Evolutionary conservation across 2,113 vertebrate species (phyloP), one percentile per base, ranked within the genome.

Genomic region (Semicossyphus pulcher): DNA sequence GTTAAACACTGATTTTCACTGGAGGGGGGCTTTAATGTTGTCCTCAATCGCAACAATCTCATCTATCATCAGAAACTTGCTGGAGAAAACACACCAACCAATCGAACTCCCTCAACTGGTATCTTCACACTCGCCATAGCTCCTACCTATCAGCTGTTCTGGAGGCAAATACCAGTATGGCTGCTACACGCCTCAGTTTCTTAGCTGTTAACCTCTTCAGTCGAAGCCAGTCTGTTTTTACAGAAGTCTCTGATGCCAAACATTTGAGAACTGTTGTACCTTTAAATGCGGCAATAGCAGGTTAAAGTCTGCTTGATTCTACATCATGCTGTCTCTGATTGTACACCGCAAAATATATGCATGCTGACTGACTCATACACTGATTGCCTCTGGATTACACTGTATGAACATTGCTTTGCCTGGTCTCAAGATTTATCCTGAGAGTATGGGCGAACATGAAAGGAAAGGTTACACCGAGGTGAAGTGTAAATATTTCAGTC

Each of bases 351-450:
- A 62, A 29, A n/a, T n/a, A n/a, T n/a, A n/a, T n/a, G 11, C 41
- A 54, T 3, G 31, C 23, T 32, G 45, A 66, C 8, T 28, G 39
- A 72, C 37, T 54, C 60, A 36, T 59, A 57, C 32, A 31, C 4
- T 23, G 25, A 49, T 18, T n/a, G 6, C 26, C 7, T 36, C 23
- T 45, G n/a, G n/a, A n/a, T 48, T 23, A 39, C 32, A 49, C 32
- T 4, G 10, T 7, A 37, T 44, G 37, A 26, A 3, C 18, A 63
- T 31, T 5, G 31, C 31, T 8, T 31, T 31, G 31, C n/a, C n/a
- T n/a, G n/a, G n/a, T n/a, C n/a, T n/a, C n/a, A n/a, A 52, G 37
- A 45, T 28, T 7, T 47, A 20, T 39, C 29, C 9, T 18, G 10
- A 53, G 23, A 44, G 23, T 23, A 0, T 1, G 18, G 28, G 12